Evolutionary conservation across 2,113 vertebrate genomes (phyloP), one percentile per base, ranked within the genome.

Genomic region (Laticauda laticaudata): DNA sequence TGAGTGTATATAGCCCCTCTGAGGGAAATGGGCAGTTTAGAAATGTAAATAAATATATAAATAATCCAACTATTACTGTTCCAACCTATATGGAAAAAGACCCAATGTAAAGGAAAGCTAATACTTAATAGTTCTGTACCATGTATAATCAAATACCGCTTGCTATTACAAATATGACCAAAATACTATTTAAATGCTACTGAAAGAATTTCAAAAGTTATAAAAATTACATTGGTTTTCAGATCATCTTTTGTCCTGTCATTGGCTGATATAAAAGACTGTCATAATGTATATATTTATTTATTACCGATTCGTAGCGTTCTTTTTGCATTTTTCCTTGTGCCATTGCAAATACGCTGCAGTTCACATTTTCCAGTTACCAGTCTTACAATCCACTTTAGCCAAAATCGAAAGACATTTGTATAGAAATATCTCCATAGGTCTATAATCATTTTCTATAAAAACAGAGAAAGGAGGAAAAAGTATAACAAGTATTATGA

Each of bases 331-430:
- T 99, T 99, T 3, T 98, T 96, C 94, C 94, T 94, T 89, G 96
- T 95, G 59, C 96, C 94, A 0, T 97, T 97, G 90, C 98, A 98
- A 91, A 99, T 98, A 12, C 99, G 98, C 97, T 99, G 99, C 92
- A 99, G 95, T 95, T 99, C 99, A 96, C 99, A 99, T 61, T 96
- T 98, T 57, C 98, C 97, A 0, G 98, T 99, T 10, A 98, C 95
- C 92, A 98, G 98, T 92, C 99, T 96, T 93, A 99, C 61, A 69
- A 99, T 3, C 99, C 99, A 99, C 97, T 99, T 99, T 94, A 99
- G 91, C 98, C 99, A 99, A 93, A 98, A 98, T 9, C 99, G 98
- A 48, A 99, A 95, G 95, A 98, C 98, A 88, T 97, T 98, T 39
- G 97, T 97, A 97, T 99, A 99, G 86, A 99, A 96, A 94, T 98